Evolutionary conservation across 1,140 invertebrate genomes (phyloP).

Genomic region (Pseudomyrmex cubaensis): DNA sequence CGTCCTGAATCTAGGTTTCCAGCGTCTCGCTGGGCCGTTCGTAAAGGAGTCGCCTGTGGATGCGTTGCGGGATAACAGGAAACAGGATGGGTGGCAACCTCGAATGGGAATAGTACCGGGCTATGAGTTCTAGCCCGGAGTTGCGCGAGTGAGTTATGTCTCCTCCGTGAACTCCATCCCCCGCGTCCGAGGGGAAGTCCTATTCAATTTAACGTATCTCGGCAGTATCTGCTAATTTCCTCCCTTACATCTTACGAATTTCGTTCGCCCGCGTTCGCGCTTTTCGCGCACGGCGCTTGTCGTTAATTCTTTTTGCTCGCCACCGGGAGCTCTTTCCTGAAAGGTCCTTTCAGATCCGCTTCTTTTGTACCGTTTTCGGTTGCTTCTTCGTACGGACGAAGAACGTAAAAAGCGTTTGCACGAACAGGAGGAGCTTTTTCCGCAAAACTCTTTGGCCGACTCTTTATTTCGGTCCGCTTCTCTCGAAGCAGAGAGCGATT

Average conservation of each 20-base stretch:
- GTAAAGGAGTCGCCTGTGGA: slow-evolving; percentile 12
- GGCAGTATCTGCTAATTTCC: slow-evolving; percentile 44
- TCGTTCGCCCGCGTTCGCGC: slow-evolving; percentile 24
- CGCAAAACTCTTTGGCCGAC: slow-evolving; percentile 45
- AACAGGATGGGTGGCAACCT: slow-evolving; percentile 1
- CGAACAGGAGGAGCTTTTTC: slow-evolving; percentile 48
- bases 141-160: slow-evolving; percentile 70
- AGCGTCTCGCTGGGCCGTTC: slow-evolving; percentile 4
- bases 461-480: slow-evolving; percentile 44
- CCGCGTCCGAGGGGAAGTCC: slow-evolving; percentile 66
- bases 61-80: background rate
- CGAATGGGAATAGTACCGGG: slow-evolving; percentile 45
- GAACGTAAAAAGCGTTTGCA: slow-evolving; percentile 48
- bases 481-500: slow-evolving; percentile 37
- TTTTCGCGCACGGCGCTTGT: slow-evolving; percentile 28
- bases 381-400: slow-evolving; percentile 49
- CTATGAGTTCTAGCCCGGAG: slow-evolving; percentile 61
- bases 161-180: slow-evolving; percentile 67
- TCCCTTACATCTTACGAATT: slow-evolving; percentile 31
- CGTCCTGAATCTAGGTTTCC: slow-evolving; percentile 24
- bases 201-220: slow-evolving; percentile 73
- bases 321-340: slow-evolving; percentile 21
- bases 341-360: slow-evolving; percentile 51
- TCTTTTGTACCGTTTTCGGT: slow-evolving; percentile 55
- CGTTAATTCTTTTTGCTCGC: slow-evolving; percentile 22